phyloP scores from a whole-genome alignment of 1,140 invertebrate genomes.

The Drosophila ercepeae region DNA sequence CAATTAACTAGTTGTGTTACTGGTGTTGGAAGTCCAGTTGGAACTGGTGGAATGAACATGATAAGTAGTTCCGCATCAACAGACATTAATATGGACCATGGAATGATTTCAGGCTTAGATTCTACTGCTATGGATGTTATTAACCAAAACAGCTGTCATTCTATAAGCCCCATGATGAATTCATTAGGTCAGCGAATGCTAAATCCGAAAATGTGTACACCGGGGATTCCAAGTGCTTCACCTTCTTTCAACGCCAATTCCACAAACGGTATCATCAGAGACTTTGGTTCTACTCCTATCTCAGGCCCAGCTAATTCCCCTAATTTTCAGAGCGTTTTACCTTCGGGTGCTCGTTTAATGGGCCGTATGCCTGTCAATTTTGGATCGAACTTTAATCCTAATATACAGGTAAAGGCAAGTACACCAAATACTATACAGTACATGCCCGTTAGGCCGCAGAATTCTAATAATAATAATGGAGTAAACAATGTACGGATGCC shows the following conservation, averaged over 20 bases:
- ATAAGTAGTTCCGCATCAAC: constrained; percentile 43
- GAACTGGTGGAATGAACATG: constrained; percentile 84
- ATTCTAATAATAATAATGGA: constrained; percentile 85
- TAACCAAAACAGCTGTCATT: constrained; percentile 57
- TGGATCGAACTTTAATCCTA: constrained; percentile 85
- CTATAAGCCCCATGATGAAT: constrained; percentile 60
- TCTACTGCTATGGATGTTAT: constrained; percentile 67
- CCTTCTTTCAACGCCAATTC: constrained; percentile 30
- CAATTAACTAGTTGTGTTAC: constrained; percentile 91
- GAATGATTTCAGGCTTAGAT: constrained; percentile 76
- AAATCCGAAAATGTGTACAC: constrained; percentile 84
- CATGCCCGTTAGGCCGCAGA: constrained; percentile 94
- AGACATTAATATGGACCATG: constrained; percentile 80
- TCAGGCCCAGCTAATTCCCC: constrained; percentile 35
- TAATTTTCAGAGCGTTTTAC: constrained; percentile 84
- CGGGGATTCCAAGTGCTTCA: constrained; percentile 74
- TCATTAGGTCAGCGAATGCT: constrained; percentile 72
- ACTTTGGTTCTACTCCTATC: constrained; percentile 50
- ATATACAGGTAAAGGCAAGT: constrained; percentile 96
- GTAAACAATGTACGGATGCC: constrained; percentile 87
- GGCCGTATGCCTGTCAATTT: constrained; percentile 83
- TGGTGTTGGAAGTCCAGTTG: constrained; percentile 84
- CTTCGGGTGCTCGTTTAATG: constrained; percentile 83
- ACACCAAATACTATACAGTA: constrained; percentile 99
- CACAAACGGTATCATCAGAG: constrained; percentile 62